Base-by-base conservation (phyloP, 1,140 invertebrate genomes). In the Semibalanus balanoides region DNA sequence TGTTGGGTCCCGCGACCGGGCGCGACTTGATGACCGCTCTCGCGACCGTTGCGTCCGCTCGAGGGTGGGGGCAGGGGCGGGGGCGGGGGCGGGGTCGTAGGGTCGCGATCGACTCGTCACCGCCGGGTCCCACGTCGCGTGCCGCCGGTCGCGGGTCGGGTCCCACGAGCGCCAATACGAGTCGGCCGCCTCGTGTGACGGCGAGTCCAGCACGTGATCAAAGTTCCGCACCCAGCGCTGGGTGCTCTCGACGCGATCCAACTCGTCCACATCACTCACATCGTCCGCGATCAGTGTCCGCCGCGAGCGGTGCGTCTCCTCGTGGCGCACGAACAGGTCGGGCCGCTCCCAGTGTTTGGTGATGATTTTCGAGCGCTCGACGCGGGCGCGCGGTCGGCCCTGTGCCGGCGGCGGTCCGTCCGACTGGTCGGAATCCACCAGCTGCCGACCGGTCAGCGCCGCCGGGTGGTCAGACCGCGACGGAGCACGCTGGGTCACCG, bases 271-370 rank as follows among this genome's bases (percentile, higher is more conserved):
- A 25, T 64, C 51, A 17, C 35, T 40, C 35, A 40, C 35, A 40
- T 40, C 35, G 35, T 40, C 51, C 7, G 51, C 51, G 51, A 25
- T 7, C 51, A 64, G 11, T 25, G 51, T 64, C 51, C 22, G 51
- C 3, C 51, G 11, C 51, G 51, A 64, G 9, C 51, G 51, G 51
- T 19, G 51, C 51, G 22, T 1, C 51, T 64, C 51, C 51, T 64
- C 51, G 51, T 64, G 51, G 11, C 51, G 51, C 51, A 64, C 51
- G 22, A 64, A 64, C 51, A 64, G 51, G 22, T 64, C 51, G 22
- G 51, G 51, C 51, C 51, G 51, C 51, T 64, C 51, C 51, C 51
- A 64, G 51, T 64, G 51, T 64, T 64, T 64, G 51, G 51, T 64
- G 51, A 64, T 64, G 51, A 64, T 64, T 25, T 64, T 64, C 7